Conservation (phyloP, 2,113 vertebrate species). For the Puffinus mauretanicus region DNA sequence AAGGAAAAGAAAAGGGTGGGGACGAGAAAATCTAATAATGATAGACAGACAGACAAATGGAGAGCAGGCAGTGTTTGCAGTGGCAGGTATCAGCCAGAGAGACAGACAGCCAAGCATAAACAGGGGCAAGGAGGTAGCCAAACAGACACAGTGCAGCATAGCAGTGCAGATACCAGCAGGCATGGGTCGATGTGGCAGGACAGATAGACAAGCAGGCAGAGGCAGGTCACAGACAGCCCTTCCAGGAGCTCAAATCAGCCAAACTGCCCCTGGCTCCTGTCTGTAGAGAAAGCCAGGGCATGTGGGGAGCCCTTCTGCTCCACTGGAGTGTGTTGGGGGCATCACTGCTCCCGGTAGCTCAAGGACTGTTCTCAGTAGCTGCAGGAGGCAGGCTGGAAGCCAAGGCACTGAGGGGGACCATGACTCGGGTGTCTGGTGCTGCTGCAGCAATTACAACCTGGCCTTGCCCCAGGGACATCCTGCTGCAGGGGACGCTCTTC, state of each 20-base stretch:
- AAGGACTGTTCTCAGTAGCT: neutral
- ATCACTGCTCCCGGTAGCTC: neutral
- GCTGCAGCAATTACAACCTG: constrained; percentile 35
- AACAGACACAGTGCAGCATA: neutral
- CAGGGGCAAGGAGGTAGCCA: neutral
- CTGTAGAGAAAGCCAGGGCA: neutral
- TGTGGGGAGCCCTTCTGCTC: neutral
- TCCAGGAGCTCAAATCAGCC: neutral
- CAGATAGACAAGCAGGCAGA: neutral
- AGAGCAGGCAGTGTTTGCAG: neutral
- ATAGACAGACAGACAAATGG: neutral
- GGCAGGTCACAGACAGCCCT: neutral
- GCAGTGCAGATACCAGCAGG: neutral
- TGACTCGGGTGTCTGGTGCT: neutral
- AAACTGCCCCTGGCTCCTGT: neutral
- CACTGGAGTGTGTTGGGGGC: rapidly evolving
- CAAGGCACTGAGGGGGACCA: neutral
- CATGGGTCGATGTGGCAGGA: neutral
- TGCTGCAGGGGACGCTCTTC: neutral
- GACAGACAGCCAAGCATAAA: neutral
- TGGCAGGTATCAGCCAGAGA: neutral
- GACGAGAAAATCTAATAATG: neutral
- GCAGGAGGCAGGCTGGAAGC: neutral
- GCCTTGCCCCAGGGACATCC: constrained; percentile 17
- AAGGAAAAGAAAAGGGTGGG: neutral